phyloP scores from a whole-genome alignment of 2,113 vertebrate genomes.

The Marmota monax region DNA sequence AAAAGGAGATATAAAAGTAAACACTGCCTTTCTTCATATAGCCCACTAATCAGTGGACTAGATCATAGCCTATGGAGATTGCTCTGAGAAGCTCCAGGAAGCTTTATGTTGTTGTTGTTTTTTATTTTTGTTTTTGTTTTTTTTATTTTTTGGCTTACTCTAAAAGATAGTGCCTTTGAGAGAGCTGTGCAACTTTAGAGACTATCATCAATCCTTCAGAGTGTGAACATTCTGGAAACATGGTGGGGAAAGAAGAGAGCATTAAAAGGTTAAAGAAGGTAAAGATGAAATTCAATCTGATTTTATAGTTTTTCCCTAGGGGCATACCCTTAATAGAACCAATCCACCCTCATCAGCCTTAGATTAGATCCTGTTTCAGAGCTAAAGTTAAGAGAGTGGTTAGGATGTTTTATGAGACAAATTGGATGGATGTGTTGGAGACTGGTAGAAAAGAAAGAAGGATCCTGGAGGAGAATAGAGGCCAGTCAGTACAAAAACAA shows the following conservation, averaged over 20 bases:
- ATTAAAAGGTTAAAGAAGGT: not conserved
- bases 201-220: not conserved
- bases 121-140: too few species aligned
- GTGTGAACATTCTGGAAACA: not conserved
- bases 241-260: not conserved
- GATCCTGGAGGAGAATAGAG: slow-evolving; percentile 5
- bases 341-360: not conserved
- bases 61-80: not conserved
- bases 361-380: slow-evolving; percentile 9
- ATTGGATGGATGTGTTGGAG: not conserved
- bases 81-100: slow-evolving; percentile 23
- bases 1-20: not conserved
- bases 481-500: not conserved
- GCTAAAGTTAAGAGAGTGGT: not conserved
- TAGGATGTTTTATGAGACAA: slow-evolving; percentile 46
- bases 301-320: not conserved
- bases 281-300: slow-evolving; percentile 7
- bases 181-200: not conserved
- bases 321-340: not conserved
- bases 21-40: not conserved
- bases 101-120: not conserved
- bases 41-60: not conserved
- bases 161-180: slow-evolving; percentile 13
- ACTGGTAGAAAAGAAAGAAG: slow-evolving; percentile 26
- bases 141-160: not conserved